Evolutionary conservation across 2,113 vertebrate species (phyloP).

Genomic region (Hyperoodon ampullatus): DNA sequence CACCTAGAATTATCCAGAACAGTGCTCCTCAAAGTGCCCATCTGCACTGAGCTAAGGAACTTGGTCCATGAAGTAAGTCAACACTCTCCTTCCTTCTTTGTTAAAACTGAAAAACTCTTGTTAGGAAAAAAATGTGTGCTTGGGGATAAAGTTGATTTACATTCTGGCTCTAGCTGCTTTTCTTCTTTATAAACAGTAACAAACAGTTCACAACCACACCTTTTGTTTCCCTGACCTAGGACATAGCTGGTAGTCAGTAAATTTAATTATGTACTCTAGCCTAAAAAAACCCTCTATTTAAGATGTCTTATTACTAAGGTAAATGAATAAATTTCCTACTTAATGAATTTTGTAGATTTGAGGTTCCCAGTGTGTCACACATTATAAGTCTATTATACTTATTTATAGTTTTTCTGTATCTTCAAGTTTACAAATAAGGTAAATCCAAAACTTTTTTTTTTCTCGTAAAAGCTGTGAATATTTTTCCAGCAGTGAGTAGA

Average conservation of each 20-base stretch:
- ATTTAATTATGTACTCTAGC: not conserved
- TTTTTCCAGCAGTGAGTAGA: not conserved
- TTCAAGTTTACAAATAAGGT: not conserved
- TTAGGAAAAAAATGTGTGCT: not conserved
- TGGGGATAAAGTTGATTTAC: constrained; percentile 12
- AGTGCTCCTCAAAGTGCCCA: not conserved
- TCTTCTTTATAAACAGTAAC: not conserved
- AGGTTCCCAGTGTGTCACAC: not conserved
- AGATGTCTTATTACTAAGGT: not conserved
- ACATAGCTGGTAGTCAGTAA: not conserved
- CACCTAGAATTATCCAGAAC: not conserved
- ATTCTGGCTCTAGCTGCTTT: not conserved
- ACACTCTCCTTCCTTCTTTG: not conserved
- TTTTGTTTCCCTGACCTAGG: not conserved
- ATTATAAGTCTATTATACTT: not conserved
- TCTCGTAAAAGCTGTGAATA: not conserved
- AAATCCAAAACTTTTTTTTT: not conserved
- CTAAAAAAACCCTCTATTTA: not conserved
- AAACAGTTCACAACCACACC: not conserved
- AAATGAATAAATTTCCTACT: not conserved
- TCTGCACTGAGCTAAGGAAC: not conserved
- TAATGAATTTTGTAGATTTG: constrained; percentile 7
- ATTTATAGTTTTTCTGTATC: not conserved
- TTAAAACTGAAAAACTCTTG: not conserved
- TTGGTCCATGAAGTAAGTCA: not conserved